Percentiles rank a stretch among this genome's conserved stretches.
Evolutionary conservation across 2,888 invertebrate species (phyloP).

Genomic region (Yponomeuta cagnagella): DNA sequence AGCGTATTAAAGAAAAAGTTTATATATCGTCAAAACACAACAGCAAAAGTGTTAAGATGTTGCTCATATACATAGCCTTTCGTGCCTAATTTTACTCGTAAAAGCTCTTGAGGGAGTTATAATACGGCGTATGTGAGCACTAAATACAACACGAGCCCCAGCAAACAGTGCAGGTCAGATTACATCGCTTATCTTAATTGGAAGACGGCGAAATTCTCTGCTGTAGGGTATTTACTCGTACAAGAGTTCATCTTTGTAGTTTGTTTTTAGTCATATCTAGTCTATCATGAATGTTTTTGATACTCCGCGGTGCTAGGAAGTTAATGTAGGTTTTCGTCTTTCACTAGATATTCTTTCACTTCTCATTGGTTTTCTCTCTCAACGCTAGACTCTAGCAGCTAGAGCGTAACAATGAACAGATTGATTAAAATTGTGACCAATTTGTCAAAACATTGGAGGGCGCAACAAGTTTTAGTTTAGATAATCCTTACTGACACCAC

Average conservation of each 20-base stretch:
- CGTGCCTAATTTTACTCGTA: conserved; percentile 13
- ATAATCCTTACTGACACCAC: too few species aligned
- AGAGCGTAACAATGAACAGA: too few species aligned
- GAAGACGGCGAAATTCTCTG: conserved; percentile 10
- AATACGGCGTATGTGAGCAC: conserved; percentile 11
- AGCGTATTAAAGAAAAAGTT: too few species aligned
- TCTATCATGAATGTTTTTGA: not conserved
- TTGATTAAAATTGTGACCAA: too few species aligned
- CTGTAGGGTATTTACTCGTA: not conserved
- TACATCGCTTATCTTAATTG: conserved; percentile 24
- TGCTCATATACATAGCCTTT: conserved; percentile 7
- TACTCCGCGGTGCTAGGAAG: not conserved
- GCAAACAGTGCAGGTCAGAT: conserved; percentile 16
- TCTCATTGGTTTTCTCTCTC: too few species aligned
- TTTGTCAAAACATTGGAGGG: too few species aligned
- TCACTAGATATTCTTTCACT: too few species aligned
- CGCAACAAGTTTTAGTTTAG: too few species aligned
- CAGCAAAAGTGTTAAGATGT: not conserved
- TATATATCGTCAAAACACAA: too few species aligned
- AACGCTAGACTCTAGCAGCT: too few species aligned
- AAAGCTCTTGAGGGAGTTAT: conserved; percentile 14
- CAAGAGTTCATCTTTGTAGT: not conserved
- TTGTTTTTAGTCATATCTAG: not conserved
- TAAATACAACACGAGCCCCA: conserved; percentile 11
- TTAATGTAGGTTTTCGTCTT: too few species aligned